phyloP scores from a whole-genome alignment of 2,888 invertebrate genomes.

The Drosophila melanocephala region DNA sequence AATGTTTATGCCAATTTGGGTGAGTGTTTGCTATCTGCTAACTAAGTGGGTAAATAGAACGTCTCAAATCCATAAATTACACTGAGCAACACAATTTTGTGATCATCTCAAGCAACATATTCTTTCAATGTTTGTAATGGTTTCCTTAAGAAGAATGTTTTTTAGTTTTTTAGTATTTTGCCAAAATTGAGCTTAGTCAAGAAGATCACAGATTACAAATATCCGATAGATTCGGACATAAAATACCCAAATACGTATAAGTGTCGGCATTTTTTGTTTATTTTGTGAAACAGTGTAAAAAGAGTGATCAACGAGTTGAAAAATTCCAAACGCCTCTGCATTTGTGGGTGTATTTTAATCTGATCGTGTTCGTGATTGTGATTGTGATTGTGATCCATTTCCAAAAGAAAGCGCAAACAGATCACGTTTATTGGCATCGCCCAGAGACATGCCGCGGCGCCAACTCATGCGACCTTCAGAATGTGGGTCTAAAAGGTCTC shows the following conservation, averaged over 20 bases:
- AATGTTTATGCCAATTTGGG: constrained; percentile 93
- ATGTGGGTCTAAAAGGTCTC: constrained; percentile 67
- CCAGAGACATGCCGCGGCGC: constrained; percentile 28
- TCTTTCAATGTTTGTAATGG: not conserved
- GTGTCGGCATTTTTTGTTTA: not conserved
- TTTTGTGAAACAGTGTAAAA: constrained; percentile 3
- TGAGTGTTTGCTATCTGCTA: constrained; percentile 47
- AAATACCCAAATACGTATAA: not conserved
- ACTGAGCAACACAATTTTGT: not conserved
- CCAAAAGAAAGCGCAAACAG: constrained; percentile 69
- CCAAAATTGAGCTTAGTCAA: not conserved
- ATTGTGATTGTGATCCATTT: constrained; percentile 45
- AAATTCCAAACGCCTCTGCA: constrained; percentile 22
- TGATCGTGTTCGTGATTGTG: constrained; percentile 10
- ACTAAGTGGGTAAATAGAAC: constrained; percentile 19
- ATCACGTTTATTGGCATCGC: constrained; percentile 67
- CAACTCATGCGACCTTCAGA: constrained; percentile 65
- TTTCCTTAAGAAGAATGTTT: not conserved
- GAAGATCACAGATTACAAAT: not conserved
- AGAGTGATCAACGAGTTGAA: not conserved
- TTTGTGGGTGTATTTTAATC: constrained; percentile 28
- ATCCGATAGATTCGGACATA: not conserved
- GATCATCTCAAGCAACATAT: not conserved
- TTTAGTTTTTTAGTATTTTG: not conserved
- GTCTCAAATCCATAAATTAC: constrained; percentile 26